These are phyloP conservation scores for Eutolmus rufibarbis DNA, from an alignment of 2,888 invertebrate species.

Conservation along the genomic window DNA sequence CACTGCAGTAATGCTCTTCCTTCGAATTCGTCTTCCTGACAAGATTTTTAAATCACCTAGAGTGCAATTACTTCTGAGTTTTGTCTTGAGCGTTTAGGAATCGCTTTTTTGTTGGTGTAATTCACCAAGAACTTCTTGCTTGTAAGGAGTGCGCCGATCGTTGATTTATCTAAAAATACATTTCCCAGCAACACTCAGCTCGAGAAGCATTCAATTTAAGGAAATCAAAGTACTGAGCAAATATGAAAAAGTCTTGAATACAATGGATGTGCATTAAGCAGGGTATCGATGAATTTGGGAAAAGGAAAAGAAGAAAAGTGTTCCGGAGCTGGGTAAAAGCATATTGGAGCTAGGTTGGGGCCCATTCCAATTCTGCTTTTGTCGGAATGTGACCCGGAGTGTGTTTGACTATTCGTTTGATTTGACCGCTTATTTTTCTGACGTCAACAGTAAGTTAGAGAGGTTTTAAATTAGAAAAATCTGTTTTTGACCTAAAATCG, in stretches of 20 bases:
- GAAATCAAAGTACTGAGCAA: not conserved
- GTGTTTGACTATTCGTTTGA: not conserved
- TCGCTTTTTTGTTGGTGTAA: not conserved
- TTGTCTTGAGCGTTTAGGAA: not conserved
- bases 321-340: not conserved
- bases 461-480: not conserved
- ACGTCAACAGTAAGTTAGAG: not conserved
- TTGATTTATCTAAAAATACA: not conserved
- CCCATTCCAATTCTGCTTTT: not conserved
- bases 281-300: not conserved
- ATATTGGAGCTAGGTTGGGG: not conserved
- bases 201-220: not conserved
- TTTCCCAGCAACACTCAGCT: not conserved
- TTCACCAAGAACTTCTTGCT: not conserved
- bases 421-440: not conserved
- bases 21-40: not conserved
- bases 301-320: not conserved
- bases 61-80: not conserved
- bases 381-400: not conserved
- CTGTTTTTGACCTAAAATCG: not conserved
- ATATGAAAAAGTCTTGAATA: not conserved
- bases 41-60: not conserved
- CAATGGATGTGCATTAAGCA: not conserved
- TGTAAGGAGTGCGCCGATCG: not conserved
- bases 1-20: not conserved